Percentiles rank a stretch among this genome's conserved stretches.
Conservation (phyloP, 2,888 invertebrate genomes). For the Fabriciana adippe region DNA sequence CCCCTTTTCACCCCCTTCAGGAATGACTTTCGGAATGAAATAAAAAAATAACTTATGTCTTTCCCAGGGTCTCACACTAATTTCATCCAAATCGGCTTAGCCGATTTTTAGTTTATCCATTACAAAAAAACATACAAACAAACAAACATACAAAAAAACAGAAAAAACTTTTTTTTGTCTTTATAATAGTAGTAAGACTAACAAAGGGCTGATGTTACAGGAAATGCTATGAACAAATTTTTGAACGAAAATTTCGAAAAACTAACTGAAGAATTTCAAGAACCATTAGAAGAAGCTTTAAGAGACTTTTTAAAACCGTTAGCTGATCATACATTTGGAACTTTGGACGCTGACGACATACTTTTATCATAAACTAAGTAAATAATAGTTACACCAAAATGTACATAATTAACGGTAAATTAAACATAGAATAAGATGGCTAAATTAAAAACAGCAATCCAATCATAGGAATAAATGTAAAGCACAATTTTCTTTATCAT, state of each 20-base stretch:
- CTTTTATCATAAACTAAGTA: constrained; percentile 42
- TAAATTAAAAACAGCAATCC: background rate
- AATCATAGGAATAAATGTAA: background rate
- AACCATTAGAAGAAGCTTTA: constrained; percentile 84
- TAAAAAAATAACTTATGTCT: no score
- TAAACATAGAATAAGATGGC: background rate
- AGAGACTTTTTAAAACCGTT: constrained; percentile 69
- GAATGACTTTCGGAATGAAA: no score
- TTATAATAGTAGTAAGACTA: no score
- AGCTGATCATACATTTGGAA: constrained; percentile 68
- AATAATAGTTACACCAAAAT: no score
- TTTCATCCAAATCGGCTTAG: no score
- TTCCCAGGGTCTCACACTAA: no score
- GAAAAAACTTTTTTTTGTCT: no score
- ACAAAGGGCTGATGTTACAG: constrained; percentile 56
- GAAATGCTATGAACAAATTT: constrained; percentile 88
- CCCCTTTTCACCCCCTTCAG: no score
- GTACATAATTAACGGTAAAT: background rate
- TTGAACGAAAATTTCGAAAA: constrained; percentile 90
- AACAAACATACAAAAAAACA: no score
- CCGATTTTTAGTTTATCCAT: no score
- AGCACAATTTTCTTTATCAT: background rate
- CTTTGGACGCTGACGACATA: constrained; percentile 69
- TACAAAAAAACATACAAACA: no score
- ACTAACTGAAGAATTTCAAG: constrained; percentile 86